Conservation (phyloP, 1,140 invertebrate genomes). For the Grapholita molesta region DNA sequence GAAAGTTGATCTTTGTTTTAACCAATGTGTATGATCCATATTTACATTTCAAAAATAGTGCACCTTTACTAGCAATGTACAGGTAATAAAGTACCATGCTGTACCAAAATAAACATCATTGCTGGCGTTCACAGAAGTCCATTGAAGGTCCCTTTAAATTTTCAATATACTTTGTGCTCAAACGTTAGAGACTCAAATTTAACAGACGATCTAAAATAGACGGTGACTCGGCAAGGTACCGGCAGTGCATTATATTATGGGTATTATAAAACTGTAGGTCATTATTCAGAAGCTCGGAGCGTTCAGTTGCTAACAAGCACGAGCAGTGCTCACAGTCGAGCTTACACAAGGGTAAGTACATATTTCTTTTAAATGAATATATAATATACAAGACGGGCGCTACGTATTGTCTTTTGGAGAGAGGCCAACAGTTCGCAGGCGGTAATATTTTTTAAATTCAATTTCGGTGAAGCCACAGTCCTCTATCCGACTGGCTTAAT, state of each 20-base stretch:
- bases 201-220: neutral
- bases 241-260: neutral
- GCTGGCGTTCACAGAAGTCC: neutral
- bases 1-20: too few relatives aligned
- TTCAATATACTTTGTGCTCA: neutral
- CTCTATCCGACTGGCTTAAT: slow-evolving; percentile 66
- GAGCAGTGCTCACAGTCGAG: slow-evolving; percentile 19
- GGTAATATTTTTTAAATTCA: slow-evolving; percentile 77
- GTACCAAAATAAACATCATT: neutral
- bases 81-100: neutral
- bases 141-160: neutral
- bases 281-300: slow-evolving; percentile 19
- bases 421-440: slow-evolving; percentile 64
- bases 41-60: neutral
- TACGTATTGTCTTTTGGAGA: slow-evolving; percentile 72
- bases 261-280: slow-evolving; percentile 3
- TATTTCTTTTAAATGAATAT: slow-evolving; percentile 70
- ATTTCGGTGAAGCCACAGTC: slow-evolving; percentile 68
- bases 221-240: neutral
- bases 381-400: slow-evolving; percentile 62
- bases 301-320: slow-evolving; percentile 33
- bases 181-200: neutral
- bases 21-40: too few relatives aligned
- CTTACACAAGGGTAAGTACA: slow-evolving; percentile 44
- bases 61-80: neutral